phyloP scores from a whole-genome alignment of 2,888 invertebrate species.

The Mimas tiliae region DNA sequence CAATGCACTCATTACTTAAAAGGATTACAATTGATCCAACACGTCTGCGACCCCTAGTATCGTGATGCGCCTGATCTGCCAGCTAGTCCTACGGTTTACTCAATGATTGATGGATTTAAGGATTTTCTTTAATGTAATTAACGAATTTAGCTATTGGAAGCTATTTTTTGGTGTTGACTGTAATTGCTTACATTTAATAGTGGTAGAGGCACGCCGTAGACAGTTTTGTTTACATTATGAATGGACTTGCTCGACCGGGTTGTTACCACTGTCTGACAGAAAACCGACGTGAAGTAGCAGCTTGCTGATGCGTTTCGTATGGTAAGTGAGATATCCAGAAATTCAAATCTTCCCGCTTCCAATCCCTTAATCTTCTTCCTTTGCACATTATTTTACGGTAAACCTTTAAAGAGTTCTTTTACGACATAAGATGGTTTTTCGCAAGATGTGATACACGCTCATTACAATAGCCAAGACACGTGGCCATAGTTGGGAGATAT shows the following conservation, averaged over 20 bases:
- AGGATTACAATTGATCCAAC: conserved; percentile 79
- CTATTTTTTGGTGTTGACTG: conserved; percentile 39
- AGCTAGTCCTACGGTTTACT: conserved; percentile 48
- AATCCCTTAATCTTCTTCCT: too few relatives aligned
- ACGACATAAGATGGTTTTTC: conserved; percentile 8
- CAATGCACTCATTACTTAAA: conserved; percentile 79
- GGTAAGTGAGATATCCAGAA: too few relatives aligned
- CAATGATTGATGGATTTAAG: conserved; percentile 68
- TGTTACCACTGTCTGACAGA: too few relatives aligned
- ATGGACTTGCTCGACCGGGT: too few relatives aligned
- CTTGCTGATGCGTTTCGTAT: too few relatives aligned
- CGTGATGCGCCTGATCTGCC: conserved; percentile 64
- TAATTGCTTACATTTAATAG: too few relatives aligned
- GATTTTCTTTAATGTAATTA: conserved; percentile 60
- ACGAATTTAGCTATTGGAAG: conserved; percentile 35
- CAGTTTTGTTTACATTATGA: too few relatives aligned
- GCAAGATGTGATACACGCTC: not conserved
- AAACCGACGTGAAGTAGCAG: too few relatives aligned
- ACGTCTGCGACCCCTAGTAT: conserved; percentile 54
- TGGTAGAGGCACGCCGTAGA: too few relatives aligned
- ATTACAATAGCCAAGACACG: conserved; percentile 30
- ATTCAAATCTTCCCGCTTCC: too few relatives aligned
- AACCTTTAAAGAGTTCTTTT: too few relatives aligned
- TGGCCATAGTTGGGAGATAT: conserved; percentile 29
- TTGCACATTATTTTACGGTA: too few relatives aligned